phyloP scores from a whole-genome alignment of 1,140 invertebrate species.

The Zaprionus africanus region DNA sequence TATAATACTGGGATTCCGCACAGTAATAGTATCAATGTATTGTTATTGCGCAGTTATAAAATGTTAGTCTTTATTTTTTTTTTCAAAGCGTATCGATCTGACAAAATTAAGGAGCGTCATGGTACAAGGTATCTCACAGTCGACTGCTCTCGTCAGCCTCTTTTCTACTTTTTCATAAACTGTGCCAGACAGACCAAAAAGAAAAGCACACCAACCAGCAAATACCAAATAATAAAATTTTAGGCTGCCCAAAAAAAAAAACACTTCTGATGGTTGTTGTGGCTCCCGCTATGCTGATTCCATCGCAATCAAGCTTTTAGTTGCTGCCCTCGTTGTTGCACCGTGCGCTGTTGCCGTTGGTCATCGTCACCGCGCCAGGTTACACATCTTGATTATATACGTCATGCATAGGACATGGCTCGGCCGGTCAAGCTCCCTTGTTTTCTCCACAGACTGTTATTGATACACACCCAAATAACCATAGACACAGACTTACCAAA shows the following conservation, averaged over 20 bases:
- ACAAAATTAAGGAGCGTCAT: background rate
- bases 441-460: background rate
- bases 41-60: too few species aligned
- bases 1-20: too few species aligned
- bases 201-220: background rate
- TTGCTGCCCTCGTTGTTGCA: background rate
- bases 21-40: too few species aligned
- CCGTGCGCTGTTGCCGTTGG: background rate
- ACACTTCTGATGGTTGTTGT: background rate
- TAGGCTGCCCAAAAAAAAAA: background rate
- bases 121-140: background rate
- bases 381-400: slow-evolving; percentile 1
- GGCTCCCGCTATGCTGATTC: background rate
- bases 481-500: background rate
- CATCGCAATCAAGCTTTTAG: background rate
- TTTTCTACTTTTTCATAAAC: background rate
- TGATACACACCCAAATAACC: background rate
- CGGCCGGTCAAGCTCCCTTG: background rate
- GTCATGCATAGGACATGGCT: background rate
- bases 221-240: background rate
- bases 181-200: slow-evolving; percentile 2
- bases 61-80: too few species aligned
- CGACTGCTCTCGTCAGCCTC: background rate
- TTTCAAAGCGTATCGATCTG: too few species aligned
- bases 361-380: background rate